These are phyloP conservation scores for Tautogolabrus adspersus DNA, from an alignment of 2,113 vertebrate genomes.

Conservation along the genomic window DNA sequence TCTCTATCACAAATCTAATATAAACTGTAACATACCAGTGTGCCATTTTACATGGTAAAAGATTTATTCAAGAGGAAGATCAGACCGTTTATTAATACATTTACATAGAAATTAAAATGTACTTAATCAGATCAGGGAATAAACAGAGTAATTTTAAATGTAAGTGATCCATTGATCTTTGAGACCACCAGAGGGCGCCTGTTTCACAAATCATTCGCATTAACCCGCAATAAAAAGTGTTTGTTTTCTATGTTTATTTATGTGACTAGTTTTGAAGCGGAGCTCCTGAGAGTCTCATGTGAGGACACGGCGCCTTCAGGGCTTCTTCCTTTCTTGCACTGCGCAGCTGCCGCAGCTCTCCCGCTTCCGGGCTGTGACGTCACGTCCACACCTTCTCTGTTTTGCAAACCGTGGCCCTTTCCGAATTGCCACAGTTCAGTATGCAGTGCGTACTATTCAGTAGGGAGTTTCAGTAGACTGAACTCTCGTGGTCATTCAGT, in stretches of 20 bases:
- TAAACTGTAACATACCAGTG: too few relatives aligned
- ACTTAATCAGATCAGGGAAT: too few relatives aligned
- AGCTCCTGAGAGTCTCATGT: background rate
- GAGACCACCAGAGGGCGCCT: background rate
- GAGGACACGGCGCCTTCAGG: background rate
- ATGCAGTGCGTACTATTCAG: too few relatives aligned
- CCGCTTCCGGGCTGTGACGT: background rate
- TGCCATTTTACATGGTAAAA: too few relatives aligned
- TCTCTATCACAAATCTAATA: too few relatives aligned
- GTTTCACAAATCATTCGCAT: background rate
- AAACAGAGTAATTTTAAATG: too few relatives aligned
- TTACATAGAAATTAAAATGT: too few relatives aligned
- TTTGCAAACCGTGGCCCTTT: background rate
- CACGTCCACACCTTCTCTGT: background rate
- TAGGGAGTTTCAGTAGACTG: too few relatives aligned
- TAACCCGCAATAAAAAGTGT: background rate
- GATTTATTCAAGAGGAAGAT: too few relatives aligned
- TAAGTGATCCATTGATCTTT: background rate
- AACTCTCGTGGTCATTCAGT: too few relatives aligned
- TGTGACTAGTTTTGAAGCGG: background rate
- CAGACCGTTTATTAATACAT: too few relatives aligned
- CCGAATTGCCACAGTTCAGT: too few relatives aligned
- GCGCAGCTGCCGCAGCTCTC: conserved; percentile 36
- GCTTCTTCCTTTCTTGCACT: background rate
- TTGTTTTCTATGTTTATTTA: accelerated